Evolutionary conservation across 2,797 vertebrate genomes (phyloP).

Genomic region (Champsocephalus gunnari): DNA sequence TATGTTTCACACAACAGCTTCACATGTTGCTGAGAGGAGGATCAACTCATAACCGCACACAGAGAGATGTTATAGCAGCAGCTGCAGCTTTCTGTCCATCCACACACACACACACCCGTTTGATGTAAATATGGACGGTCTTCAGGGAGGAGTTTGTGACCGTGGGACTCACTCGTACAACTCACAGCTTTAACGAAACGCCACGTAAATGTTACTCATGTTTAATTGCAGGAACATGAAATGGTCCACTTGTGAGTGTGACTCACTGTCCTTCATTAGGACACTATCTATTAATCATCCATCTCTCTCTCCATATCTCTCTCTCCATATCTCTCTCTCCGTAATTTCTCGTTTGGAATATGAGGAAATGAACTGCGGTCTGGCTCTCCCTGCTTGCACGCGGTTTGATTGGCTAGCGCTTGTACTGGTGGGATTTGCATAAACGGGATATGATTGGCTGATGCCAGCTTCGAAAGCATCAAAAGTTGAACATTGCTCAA

Average conservation of each 20-base stretch:
- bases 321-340: no score
- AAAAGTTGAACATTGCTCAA: no score
- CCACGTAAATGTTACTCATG: slow-evolving; percentile 13
- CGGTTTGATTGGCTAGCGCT: no score
- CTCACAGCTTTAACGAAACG: slow-evolving; percentile 23
- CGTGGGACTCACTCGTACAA: slow-evolving; percentile 23
- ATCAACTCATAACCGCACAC: not conserved
- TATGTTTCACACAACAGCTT: not conserved
- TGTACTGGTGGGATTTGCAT: no score
- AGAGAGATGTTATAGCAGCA: not conserved
- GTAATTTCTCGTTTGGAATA: no score
- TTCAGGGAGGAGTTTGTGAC: not conserved
- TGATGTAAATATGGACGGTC: not conserved
- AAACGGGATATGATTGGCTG: no score
- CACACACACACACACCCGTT: not conserved
- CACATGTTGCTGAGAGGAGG: slow-evolving; percentile 11
- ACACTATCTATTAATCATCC: no score
- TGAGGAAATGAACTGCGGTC: no score
- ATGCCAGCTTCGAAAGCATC: no score
- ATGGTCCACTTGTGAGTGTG: not conserved
- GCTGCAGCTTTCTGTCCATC: not conserved
- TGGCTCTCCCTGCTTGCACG: no score
- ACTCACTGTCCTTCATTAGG: no score
- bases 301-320: no score
- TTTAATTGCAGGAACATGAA: slow-evolving; percentile 34